Evolutionary conservation across 2,113 vertebrate species (phyloP).

Genomic region (Austrofundulus limnaeus): DNA sequence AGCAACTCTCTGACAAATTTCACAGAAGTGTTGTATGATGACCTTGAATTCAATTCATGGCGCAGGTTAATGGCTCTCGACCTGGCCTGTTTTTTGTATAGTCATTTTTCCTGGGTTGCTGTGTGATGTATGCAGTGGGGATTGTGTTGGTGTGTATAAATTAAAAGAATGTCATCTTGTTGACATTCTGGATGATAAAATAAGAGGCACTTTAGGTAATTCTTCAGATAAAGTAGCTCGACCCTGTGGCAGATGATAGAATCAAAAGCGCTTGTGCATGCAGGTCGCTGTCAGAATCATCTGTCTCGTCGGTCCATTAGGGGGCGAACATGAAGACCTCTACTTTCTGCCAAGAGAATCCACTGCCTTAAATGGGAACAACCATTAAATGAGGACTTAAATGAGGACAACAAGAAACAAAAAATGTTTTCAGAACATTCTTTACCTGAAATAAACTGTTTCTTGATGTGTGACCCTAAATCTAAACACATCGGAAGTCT

Average conservation of each 20-base stretch:
- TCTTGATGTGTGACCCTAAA: background rate
- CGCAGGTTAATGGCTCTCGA: constrained; percentile 88
- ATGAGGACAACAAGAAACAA: constrained; percentile 8
- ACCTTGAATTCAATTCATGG: constrained; percentile 82
- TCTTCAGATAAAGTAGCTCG: constrained; percentile 89
- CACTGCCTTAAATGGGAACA: constrained; percentile 35
- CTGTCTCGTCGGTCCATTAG: constrained; percentile 83
- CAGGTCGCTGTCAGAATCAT: constrained; percentile 86
- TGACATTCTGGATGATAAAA: constrained; percentile 93
- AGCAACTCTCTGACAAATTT: constrained; percentile 62
- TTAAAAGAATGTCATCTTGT: constrained; percentile 88
- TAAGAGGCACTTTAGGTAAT: constrained; percentile 97
- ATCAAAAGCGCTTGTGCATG: constrained; percentile 86
- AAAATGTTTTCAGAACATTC: background rate
- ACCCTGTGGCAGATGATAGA: constrained; percentile 85
- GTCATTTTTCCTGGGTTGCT: constrained; percentile 84
- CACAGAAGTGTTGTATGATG: constrained; percentile 80
- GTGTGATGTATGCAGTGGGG: constrained; percentile 88
- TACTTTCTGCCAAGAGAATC: constrained; percentile 47
- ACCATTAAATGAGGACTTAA: background rate
- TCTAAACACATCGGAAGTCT: constrained; percentile 1
- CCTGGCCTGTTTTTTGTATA: constrained; percentile 83
- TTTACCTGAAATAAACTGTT: constrained; percentile 7
- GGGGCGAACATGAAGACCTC: constrained; percentile 27
- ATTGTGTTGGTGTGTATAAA: constrained; percentile 87